These are phyloP conservation scores for Lemur catta DNA, from an alignment of 2,797 vertebrate species.

Conservation along the genomic window DNA sequence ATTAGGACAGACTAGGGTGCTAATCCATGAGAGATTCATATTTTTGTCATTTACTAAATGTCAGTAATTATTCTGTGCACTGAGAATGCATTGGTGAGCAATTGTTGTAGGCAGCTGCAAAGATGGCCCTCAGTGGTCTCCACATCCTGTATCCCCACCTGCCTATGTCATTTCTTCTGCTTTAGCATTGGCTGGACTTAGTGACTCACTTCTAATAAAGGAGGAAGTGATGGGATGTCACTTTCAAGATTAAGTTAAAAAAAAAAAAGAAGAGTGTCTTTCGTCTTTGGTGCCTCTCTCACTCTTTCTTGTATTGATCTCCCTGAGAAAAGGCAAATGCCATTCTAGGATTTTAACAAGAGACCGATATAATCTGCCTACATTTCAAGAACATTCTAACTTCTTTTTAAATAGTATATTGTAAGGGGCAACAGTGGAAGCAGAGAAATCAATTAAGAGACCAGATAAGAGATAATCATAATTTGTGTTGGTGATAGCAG, in stretches of 20 bases:
- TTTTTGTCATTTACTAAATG: background rate
- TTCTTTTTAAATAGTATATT: conserved; percentile 28
- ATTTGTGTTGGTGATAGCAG: background rate
- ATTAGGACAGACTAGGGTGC: background rate
- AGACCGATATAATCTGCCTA: background rate
- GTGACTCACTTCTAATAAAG: background rate
- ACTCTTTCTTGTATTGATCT: background rate
- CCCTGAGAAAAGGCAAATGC: background rate
- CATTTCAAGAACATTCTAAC: background rate
- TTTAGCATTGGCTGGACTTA: background rate
- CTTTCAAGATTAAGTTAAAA: background rate
- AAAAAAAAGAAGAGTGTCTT: background rate
- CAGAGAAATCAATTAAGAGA: background rate
- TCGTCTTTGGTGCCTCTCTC: background rate
- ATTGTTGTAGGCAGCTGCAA: background rate
- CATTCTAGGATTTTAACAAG: background rate
- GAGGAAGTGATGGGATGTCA: background rate
- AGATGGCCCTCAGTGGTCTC: background rate
- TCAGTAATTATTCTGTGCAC: background rate
- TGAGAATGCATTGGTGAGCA: background rate
- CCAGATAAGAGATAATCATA: background rate
- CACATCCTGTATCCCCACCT: background rate
- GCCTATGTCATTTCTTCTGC: background rate
- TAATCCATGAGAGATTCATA: background rate
- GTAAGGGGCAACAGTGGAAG: background rate